Conservation (phyloP, 1,140 invertebrate species). For the Drosophila fuyamai region DNA sequence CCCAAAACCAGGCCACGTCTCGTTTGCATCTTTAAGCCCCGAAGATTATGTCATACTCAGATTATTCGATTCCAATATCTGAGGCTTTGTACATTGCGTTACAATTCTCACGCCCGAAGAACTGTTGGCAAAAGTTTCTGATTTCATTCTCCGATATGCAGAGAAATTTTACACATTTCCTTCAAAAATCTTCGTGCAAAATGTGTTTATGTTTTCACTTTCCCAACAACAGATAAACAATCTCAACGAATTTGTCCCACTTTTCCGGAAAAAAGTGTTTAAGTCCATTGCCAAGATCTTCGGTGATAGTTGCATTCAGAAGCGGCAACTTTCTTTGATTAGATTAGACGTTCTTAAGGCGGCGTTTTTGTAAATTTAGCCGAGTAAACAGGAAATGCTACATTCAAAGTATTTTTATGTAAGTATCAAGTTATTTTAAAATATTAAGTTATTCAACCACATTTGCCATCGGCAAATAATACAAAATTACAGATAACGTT, state of each 20-base stretch:
- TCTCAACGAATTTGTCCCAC: slow-evolving; percentile 24
- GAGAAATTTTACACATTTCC: slow-evolving; percentile 71
- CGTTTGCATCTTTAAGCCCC: slow-evolving; percentile 70
- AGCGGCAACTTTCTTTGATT: slow-evolving; percentile 75
- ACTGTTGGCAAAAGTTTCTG: slow-evolving; percentile 51
- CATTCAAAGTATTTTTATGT: no score
- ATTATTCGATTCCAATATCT: slow-evolving; percentile 56
- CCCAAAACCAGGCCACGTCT: slow-evolving; percentile 50
- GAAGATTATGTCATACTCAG: slow-evolving; percentile 77
- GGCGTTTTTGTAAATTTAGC: background rate
- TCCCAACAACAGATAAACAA: slow-evolving; percentile 37
- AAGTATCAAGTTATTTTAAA: no score
- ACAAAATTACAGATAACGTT: no score
- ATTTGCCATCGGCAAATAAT: no score
- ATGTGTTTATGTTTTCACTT: slow-evolving; percentile 71
- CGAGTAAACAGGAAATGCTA: slow-evolving; percentile 5
- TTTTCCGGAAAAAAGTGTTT: slow-evolving; percentile 62
- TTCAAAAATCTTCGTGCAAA: slow-evolving; percentile 46
- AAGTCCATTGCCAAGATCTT: slow-evolving; percentile 9
- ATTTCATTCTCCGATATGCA: slow-evolving; percentile 61
- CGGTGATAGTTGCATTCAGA: slow-evolving; percentile 48
- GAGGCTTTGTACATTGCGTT: slow-evolving; percentile 51
- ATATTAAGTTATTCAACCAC: no score
- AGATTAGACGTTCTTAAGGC: slow-evolving; percentile 37
- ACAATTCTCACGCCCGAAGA: slow-evolving; percentile 73